A percentile compares a stretch with the other conserved stretches of the same genome.
Evolutionary conservation across 2,888 invertebrate species (phyloP).

Genomic region (Lomographa bimaculata): DNA sequence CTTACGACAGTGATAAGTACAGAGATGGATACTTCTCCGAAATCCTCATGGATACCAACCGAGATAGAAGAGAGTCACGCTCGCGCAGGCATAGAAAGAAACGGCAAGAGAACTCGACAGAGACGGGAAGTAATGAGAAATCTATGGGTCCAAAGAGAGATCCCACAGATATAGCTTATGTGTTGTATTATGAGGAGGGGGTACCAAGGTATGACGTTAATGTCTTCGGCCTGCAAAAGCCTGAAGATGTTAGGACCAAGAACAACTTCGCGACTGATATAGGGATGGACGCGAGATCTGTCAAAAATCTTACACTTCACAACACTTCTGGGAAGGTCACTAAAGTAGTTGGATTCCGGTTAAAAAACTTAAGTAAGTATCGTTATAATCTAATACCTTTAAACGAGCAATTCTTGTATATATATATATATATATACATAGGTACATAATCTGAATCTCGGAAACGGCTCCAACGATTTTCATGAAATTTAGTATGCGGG

Average conservation of each 20-base stretch:
- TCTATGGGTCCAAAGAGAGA: slow-evolving; percentile 51
- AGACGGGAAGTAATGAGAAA: slow-evolving; percentile 61
- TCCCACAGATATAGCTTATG: slow-evolving; percentile 67
- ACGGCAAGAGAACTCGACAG: slow-evolving; percentile 63
- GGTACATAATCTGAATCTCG: no score
- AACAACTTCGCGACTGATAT: slow-evolving; percentile 68
- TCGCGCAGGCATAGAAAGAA: slow-evolving; percentile 69
- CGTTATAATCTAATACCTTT: no score
- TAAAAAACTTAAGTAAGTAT: slow-evolving; percentile 73
- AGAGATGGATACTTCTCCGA: slow-evolving; percentile 59
- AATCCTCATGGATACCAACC: slow-evolving; percentile 53
- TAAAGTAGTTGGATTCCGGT: slow-evolving; percentile 69
- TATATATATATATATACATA: no score
- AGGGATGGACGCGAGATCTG: slow-evolving; percentile 58
- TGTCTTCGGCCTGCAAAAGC: slow-evolving; percentile 53
- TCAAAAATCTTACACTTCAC: slow-evolving; percentile 66
- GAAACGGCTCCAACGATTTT: no score
- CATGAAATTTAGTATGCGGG: no score
- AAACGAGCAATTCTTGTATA: no score
- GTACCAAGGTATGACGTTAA: slow-evolving; percentile 54
- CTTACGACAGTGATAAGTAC: slow-evolving; percentile 57
- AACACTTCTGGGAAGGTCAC: slow-evolving; percentile 67
- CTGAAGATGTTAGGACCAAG: slow-evolving; percentile 57
- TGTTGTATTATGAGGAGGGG: slow-evolving; percentile 74
- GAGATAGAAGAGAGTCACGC: slow-evolving; percentile 56